Base-by-base conservation (phyloP, 2,888 invertebrate species). In the Orthonychiurus folsomi region DNA sequence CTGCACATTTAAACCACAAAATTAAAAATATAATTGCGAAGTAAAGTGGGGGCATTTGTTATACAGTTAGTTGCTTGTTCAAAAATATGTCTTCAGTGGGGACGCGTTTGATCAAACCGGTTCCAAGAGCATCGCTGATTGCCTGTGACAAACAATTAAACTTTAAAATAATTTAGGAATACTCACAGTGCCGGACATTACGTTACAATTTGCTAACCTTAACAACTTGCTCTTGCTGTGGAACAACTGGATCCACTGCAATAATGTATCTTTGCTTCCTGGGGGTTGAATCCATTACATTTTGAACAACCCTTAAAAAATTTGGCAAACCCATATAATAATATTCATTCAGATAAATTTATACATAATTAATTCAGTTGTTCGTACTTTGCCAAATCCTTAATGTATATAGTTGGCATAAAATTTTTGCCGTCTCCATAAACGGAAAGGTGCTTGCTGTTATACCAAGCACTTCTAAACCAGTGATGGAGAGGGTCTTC, bases 391-490 rank as follows among this genome's bases (percentile, higher is more conserved):
- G 81, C 80, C 66, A 86, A 78, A 76, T 87, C 86, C 50, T 78
- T 75, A 28, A 86, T 79, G 73, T 86, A 84, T 58, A 87, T 79
- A 21, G 86, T 75, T 0, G 86, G 86, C 53, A 86, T 76, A 24
- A 75, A 75, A 73, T 86, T 86, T 9, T 74, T 75, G 1, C 85
- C 86, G 5, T 79, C 77, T 1, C 80, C 80, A 37, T 85, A 76
- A 63, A 86, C 77, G 0, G 85, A 85, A 26, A 86, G 74, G 24
- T 79, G 75, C n/a, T 77, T 77, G 64, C 82, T 81, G 69, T 84
- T 83, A 64, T 82, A 80, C 84, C 85, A 86, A 15, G 84, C 82
- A 73, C 82, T 80, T 78, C 84, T 85, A 74, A 86, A 86, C 75
- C 85, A 81, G 73, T 81, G 83, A 68, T 81, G 82, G 1, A 87